A percentile compares a stretch with the other conserved stretches of the same genome.
Evolutionary conservation across 2,113 vertebrate species (phyloP).

Genomic region (Acrocephalus kingi): DNA sequence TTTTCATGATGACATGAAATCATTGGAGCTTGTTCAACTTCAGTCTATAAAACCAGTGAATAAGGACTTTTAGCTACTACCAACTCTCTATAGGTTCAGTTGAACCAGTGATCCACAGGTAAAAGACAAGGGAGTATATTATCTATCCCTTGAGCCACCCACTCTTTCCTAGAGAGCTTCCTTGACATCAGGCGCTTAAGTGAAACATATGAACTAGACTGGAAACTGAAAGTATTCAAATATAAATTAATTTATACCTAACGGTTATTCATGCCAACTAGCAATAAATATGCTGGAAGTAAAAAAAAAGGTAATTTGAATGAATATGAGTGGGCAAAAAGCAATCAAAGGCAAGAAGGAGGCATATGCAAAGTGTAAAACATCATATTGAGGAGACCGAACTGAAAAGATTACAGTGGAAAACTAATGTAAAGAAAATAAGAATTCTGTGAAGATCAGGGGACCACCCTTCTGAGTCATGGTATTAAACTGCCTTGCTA

Average conservation of each 20-base stretch:
- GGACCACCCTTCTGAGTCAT: neutral
- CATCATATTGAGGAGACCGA: neutral
- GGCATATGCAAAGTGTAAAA: slow-evolving; percentile 38
- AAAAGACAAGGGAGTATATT: slow-evolving; percentile 29
- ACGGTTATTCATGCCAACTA: slow-evolving; percentile 58
- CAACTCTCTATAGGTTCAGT: neutral
- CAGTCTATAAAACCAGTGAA: neutral
- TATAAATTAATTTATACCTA: slow-evolving; percentile 73
- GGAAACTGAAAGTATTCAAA: slow-evolving; percentile 71
- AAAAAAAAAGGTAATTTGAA: slow-evolving; percentile 60
- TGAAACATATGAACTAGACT: slow-evolving; percentile 66
- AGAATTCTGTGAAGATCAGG: neutral
- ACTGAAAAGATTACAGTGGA: neutral
- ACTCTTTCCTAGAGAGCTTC: slow-evolving; percentile 24
- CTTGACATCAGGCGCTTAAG: slow-evolving; percentile 43
- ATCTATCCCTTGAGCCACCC: slow-evolving; percentile 13
- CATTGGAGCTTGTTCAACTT: neutral
- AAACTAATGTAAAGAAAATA: neutral
- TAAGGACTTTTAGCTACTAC: neutral
- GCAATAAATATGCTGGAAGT: slow-evolving; percentile 65
- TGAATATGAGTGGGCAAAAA: slow-evolving; percentile 47
- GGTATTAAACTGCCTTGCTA: neutral
- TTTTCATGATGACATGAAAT: neutral
- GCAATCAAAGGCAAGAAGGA: slow-evolving; percentile 61
- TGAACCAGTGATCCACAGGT: neutral